Conservation (phyloP, 1,140 invertebrate species). For the Holcopasites calliopsidis region DNA sequence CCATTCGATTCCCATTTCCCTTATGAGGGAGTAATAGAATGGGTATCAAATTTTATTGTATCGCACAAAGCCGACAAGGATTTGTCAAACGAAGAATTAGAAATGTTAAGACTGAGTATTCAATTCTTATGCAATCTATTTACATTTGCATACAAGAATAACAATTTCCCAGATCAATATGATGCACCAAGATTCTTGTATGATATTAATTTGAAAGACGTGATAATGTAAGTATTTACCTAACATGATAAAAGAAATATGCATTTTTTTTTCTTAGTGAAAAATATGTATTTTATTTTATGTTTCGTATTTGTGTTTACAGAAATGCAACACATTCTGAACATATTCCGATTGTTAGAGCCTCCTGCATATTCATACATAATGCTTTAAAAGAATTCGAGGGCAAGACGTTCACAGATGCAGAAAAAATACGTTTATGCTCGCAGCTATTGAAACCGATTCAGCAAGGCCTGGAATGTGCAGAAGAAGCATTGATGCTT, state of each 20-base stretch:
- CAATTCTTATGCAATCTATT: conserved; percentile 72
- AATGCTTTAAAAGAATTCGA: conserved; percentile 60
- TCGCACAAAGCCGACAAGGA: conserved; percentile 7
- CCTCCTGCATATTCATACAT: conserved; percentile 66
- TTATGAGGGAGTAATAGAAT: conserved; percentile 64
- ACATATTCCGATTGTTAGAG: conserved; percentile 50
- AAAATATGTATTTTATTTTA: background rate
- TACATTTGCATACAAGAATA: conserved; percentile 55
- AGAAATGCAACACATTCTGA: conserved; percentile 58
- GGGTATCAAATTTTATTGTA: conserved; percentile 58
- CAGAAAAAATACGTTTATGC: conserved; percentile 52
- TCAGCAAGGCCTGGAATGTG: conserved; percentile 60
- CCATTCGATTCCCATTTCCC: conserved; percentile 61
- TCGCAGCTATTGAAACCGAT: conserved; percentile 60
- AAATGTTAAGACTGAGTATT: conserved; percentile 65
- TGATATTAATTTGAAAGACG: conserved; percentile 53
- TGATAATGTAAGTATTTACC: conserved; percentile 62
- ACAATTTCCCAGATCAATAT: conserved; percentile 12
- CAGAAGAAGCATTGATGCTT: conserved; percentile 61
- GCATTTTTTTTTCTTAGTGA: background rate
- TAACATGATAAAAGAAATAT: background rate
- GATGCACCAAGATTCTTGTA: conserved; percentile 45
- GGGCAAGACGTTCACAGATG: conserved; percentile 43
- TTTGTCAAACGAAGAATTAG: conserved; percentile 48
- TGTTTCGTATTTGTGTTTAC: too few species aligned